These are phyloP conservation scores for Latrodectus hesperus DNA, from an alignment of 2,888 invertebrate genomes.

Conservation along the genomic window DNA sequence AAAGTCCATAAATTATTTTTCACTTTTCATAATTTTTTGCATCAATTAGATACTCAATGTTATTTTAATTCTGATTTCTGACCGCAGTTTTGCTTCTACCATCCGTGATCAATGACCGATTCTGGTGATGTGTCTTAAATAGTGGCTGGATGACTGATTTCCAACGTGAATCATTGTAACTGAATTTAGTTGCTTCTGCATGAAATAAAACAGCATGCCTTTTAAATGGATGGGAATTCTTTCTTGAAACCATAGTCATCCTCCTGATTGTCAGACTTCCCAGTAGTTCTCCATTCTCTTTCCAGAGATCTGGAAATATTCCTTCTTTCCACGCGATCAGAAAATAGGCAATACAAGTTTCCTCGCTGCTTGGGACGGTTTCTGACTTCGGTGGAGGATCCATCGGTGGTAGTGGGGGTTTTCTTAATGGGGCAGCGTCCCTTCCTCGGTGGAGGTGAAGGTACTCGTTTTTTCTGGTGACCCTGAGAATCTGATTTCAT, in stretches of 20 bases:
- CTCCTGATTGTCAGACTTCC: slow-evolving; percentile 50
- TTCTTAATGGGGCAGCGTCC: slow-evolving; percentile 19
- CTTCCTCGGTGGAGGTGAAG: slow-evolving; percentile 38
- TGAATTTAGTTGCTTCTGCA: too few species aligned
- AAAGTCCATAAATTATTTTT: too few species aligned
- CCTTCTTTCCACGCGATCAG: slow-evolving; percentile 72
- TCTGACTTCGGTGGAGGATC: slow-evolving; percentile 31
- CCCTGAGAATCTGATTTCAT: slow-evolving; percentile 7
- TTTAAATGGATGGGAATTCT: slow-evolving; percentile 49
- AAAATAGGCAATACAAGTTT: slow-evolving; percentile 73
- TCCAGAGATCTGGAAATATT: slow-evolving; percentile 73
- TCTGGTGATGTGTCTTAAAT: too few species aligned
- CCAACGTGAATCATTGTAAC: too few species aligned
- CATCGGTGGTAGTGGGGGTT: slow-evolving; percentile 7
- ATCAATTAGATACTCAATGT: too few species aligned
- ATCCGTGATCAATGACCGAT: too few species aligned
- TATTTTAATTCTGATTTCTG: too few species aligned
- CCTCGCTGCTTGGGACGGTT: slow-evolving; percentile 73
- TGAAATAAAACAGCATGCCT: background rate
- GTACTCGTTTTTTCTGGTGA: background rate
- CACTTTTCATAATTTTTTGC: too few species aligned
- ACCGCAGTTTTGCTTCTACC: too few species aligned
- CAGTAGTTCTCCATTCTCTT: slow-evolving; percentile 71
- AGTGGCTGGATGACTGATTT: too few species aligned
- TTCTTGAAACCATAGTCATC: slow-evolving; percentile 69